Evolutionary conservation across 2,797 vertebrate genomes (phyloP), one percentile per base, ranked within the genome.

Genomic region (Arvicola amphibius): DNA sequence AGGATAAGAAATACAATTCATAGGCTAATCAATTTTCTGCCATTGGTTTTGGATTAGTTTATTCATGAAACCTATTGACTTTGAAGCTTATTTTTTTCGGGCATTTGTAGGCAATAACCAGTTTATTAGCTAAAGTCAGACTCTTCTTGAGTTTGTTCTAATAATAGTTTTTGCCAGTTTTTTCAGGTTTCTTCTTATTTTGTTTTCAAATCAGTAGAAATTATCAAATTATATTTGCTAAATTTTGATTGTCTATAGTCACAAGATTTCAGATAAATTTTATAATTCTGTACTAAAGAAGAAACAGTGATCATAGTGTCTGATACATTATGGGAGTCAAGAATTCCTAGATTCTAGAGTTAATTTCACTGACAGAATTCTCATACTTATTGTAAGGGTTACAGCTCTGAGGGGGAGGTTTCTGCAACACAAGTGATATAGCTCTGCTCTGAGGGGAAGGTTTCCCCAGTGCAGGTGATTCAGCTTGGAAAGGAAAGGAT

Each of bases 131-230:
- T 65, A 65, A 65, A 65, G 32, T 32, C 63, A 65, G 63, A 32
- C 29, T 5, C 29, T 65, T 65, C 27, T 29, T 32, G 63, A 65
- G 63, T 65, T 65, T 32, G 63, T 14, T 65, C 27, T 65, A 32
- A 65, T 12, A 65, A 61, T 27, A 25, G 59, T 61, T 27, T 27
- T 61, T 61, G 95, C 93, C 97, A 94, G 97, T 56, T 56, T 56
- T 97, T 97, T 88, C 65, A 96, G 83, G 85, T 96, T 97, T 96
- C 84, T 96, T 85, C 85, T 90, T 97, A 92, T 94, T 88, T 96
- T 53, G 19, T 84, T 97, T 97, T 91, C 73, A 96, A 92, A 96
- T 98, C 3, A 88, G 6, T 91, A 74, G 89, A 83, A 84, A 0
- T 88, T 61, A 91, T 90, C 37, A 48, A n/a, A 48, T 92, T 84